Conservation (phyloP, 1,140 invertebrate genomes). For the Zaprionus africanus region DNA sequence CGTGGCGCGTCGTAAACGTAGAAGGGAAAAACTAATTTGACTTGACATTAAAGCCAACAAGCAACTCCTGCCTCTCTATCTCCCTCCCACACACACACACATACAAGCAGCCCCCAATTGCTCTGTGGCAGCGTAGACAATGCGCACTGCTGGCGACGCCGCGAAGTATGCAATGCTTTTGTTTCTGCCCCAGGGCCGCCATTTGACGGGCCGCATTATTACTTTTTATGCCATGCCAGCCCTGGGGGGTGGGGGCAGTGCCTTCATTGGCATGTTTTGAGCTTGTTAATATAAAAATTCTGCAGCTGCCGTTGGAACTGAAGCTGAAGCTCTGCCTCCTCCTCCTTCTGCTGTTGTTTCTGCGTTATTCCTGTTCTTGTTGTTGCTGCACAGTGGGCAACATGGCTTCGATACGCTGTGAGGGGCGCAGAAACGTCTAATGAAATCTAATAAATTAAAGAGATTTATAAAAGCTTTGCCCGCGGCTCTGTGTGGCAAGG, state of each 20-base stretch:
- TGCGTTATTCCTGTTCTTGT: slow-evolving; percentile 6
- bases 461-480: slow-evolving; percentile 74
- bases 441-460: slow-evolving; percentile 82
- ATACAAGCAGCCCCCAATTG: not conserved
- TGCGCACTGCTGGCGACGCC: slow-evolving; percentile 7
- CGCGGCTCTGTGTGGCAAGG: slow-evolving; percentile 22
- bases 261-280: slow-evolving; percentile 57
- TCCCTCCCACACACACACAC: not conserved
- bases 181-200: slow-evolving; percentile 53
- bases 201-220: slow-evolving; percentile 73
- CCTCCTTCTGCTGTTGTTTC: not conserved
- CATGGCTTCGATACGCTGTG: slow-evolving; percentile 38
- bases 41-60: slow-evolving; percentile 43
- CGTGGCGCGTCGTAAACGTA: slow-evolving; percentile 10
- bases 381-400: slow-evolving; percentile 16
- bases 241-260: slow-evolving; percentile 8
- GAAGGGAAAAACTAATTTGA: slow-evolving; percentile 50
- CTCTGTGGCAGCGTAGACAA: not conserved
- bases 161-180: slow-evolving; percentile 48
- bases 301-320: slow-evolving; percentile 32
- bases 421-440: slow-evolving; percentile 68
- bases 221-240: slow-evolving; percentile 58
- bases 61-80: not conserved
- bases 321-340: not conserved
- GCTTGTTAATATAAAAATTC: slow-evolving; percentile 76